Evolutionary conservation across 2,113 vertebrate species (phyloP).

Genomic region (Psophia crepitans): DNA sequence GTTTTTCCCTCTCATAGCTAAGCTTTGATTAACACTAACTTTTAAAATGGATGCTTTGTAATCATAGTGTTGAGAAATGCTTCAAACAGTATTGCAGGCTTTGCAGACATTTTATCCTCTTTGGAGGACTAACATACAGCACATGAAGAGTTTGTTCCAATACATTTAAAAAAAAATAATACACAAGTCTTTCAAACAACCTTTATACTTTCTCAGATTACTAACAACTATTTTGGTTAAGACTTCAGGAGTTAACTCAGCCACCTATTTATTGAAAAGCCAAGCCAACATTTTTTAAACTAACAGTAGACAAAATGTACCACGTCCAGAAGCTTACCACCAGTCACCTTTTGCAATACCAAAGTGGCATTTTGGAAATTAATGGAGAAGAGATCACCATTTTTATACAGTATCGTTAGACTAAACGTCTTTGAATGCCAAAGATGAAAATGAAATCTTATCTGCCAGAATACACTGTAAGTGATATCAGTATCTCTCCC

Average conservation of each 20-base stretch:
- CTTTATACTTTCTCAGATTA: conserved; percentile 21
- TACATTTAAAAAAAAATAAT: not conserved
- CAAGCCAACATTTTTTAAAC: not conserved
- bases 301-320: not conserved
- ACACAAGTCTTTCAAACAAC: conserved; percentile 20
- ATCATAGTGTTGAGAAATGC: not conserved
- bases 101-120: not conserved
- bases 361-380: not conserved
- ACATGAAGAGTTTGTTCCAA: not conserved
- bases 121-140: not conserved
- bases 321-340: not conserved
- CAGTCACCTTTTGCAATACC: not conserved
- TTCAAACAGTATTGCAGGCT: not conserved
- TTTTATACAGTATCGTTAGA: not conserved
- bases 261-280: not conserved
- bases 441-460: conserved; percentile 44
- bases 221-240: conserved; percentile 9
- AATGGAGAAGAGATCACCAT: not conserved
- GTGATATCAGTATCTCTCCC: not conserved
- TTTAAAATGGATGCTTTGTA: not conserved
- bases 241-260: not conserved
- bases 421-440: not conserved
- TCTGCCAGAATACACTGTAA: not conserved
- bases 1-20: not conserved
- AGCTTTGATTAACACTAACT: conserved; percentile 8